These are phyloP conservation scores for Aspidoscelis tigris DNA, from an alignment of 2,113 vertebrate genomes.

Conservation along the genomic window DNA sequence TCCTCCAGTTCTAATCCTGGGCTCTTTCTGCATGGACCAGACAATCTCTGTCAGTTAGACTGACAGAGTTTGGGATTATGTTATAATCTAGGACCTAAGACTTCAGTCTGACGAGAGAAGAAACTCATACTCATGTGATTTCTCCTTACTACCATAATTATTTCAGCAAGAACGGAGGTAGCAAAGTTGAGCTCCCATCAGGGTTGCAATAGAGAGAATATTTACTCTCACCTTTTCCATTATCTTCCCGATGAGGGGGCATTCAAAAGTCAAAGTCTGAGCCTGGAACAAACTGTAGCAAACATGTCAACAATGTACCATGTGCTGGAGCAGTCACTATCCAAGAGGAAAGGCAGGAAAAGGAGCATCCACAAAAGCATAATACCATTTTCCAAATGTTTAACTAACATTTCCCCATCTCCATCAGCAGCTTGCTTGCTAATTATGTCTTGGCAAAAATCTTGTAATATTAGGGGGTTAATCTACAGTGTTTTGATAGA, in stretches of 20 bases:
- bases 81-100: not conserved
- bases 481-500: not conserved
- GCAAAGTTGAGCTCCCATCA: not conserved
- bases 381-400: not conserved
- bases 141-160: not conserved
- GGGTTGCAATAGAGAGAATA: not conserved
- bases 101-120: constrained; percentile 7
- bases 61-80: not conserved
- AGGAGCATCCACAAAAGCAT: not conserved
- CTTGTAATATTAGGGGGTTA: not conserved
- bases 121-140: constrained; percentile 2
- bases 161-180: constrained; percentile 12
- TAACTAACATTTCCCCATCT: no score
- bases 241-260: not conserved
- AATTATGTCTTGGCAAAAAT: not conserved
- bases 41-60: not conserved
- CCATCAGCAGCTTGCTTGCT: not conserved
- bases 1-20: not conserved
- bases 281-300: not conserved
- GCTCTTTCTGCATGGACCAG: not conserved
- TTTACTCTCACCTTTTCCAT: not conserved
- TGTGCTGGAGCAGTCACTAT: not conserved
- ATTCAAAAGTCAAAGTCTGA: constrained; percentile 32
- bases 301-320: not conserved
- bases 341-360: not conserved